Evolutionary conservation across 2,113 vertebrate species (phyloP).

Genomic region (Tetraodon nigroviridis): DNA sequence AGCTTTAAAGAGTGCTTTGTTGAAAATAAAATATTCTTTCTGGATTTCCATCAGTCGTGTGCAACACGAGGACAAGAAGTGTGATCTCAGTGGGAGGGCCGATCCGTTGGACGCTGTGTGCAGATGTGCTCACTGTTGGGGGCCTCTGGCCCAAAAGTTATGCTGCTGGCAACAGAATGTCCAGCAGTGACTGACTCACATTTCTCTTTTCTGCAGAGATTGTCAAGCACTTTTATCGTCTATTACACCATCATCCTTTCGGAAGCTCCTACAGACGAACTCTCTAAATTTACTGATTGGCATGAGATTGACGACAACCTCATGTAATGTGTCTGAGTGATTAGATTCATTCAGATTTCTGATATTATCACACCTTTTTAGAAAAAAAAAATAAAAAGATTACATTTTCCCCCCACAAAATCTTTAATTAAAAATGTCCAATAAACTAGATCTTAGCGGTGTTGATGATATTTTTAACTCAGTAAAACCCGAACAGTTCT

Average conservation of each 20-base stretch:
- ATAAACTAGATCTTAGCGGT: too few species aligned
- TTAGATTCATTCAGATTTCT: too few species aligned
- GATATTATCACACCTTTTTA: neutral
- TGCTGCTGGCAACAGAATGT: slow-evolving; percentile 30
- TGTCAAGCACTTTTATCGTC: neutral
- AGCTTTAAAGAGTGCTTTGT: too few species aligned
- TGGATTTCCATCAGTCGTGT: neutral
- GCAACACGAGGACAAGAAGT: slow-evolving; percentile 11
- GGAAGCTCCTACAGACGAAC: neutral
- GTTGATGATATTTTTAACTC: neutral
- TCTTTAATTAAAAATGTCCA: too few species aligned
- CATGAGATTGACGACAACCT: too few species aligned
- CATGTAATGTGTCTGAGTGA: too few species aligned
- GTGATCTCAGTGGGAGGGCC: slow-evolving; percentile 44
- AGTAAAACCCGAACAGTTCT: neutral
- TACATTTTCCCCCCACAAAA: too few species aligned
- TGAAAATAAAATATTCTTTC: too few species aligned
- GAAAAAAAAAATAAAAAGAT: neutral
- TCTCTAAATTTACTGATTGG: too few species aligned
- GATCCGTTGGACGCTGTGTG: slow-evolving; percentile 33
- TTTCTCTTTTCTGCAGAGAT: neutral
- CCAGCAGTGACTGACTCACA: slow-evolving; percentile 5
- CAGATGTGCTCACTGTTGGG: slow-evolving; percentile 63
- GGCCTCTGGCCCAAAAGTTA: slow-evolving; percentile 49
- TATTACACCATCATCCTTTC: neutral